Base-by-base conservation (phyloP, 2,113 vertebrate species). In the Mionectes macconnelli region DNA sequence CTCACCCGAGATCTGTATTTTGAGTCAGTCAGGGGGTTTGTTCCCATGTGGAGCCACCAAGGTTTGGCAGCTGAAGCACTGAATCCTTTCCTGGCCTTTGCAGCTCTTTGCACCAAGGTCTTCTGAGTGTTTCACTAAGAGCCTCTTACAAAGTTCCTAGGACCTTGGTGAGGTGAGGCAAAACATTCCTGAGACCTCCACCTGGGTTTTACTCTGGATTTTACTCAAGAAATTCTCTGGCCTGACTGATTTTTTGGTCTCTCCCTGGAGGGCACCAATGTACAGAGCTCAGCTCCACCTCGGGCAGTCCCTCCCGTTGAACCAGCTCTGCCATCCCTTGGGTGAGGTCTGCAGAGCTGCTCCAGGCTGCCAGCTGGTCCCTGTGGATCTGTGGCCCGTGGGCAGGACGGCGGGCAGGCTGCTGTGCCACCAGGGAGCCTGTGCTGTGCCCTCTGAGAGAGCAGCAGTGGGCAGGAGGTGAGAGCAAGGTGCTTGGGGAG, bases 321-420 rank as follows among this genome's bases (percentile, higher is more conserved):
- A 5, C 53, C 37, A 64, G 17, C 7, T 33, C 42, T 40, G 49
- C 21, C 49, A 17, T 15, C 12, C 49, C 14, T n/a, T 4, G 7
- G 4, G 40, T 7, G 63, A 70, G n/a, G 27, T 21, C 8, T 69
- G 53, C 35, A 60, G 57, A 52, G 60, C 82, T 25, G 47, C n/a
- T 44, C 86, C 68, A 31, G 20, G 64, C 31, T 76, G n/a, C 3
- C 66, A 52, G 19, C 27, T 0, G 2, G 12, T 49, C 50, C 84
- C 69, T 63, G 33, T 13, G 8, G 4, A 6, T 27, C 45, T 13
- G 31, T 5, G 5, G 16, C 12, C 31, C 0, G 0, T 3, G 7
- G 6, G 7, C 64, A 57, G 73, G 45, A 70, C 39, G 33, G 5
- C 7, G 47, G 24, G 15, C 33, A 25, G 33, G 22, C n/a, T 80